Conservation (phyloP, 2,888 invertebrate genomes). For the Alloplasta piceator region DNA sequence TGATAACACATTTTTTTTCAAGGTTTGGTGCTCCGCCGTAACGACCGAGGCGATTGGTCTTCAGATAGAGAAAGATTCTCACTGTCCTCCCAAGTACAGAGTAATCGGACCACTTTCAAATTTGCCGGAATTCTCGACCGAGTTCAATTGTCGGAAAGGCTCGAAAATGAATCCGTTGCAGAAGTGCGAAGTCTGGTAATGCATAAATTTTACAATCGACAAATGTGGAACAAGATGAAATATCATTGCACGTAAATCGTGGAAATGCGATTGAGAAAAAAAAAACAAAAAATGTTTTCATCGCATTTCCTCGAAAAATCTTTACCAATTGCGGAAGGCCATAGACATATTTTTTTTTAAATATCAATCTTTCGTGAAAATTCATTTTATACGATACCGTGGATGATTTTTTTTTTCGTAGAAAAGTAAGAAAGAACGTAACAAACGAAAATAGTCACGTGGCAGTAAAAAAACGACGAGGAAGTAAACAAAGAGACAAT, state of each 20-base stretch:
- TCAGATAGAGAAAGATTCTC: slow-evolving; percentile 96
- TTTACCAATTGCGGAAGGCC: slow-evolving; percentile 29
- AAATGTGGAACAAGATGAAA: slow-evolving; percentile 2
- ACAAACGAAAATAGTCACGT: slow-evolving; percentile 22
- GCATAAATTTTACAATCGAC: slow-evolving; percentile 30
- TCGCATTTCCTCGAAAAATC: slow-evolving; percentile 22
- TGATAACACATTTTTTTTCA: slow-evolving; percentile 45
- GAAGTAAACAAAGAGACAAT: neutral
- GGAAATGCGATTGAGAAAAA: slow-evolving; percentile 4
- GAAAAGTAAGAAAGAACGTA: slow-evolving; percentile 12
- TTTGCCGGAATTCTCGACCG: slow-evolving; percentile 91
- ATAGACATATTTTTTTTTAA: slow-evolving; percentile 43
- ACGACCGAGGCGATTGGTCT: slow-evolving; percentile 92
- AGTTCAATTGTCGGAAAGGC: slow-evolving; percentile 90
- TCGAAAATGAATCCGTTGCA: slow-evolving; percentile 92
- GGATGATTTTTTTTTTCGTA: slow-evolving; percentile 50
- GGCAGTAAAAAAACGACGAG: neutral
- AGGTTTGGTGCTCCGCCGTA: slow-evolving; percentile 96
- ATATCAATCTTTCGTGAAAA: slow-evolving; percentile 26
- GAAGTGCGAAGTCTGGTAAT: slow-evolving; percentile 96
- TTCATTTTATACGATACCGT: slow-evolving; percentile 53
- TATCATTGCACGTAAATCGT: slow-evolving; percentile 4
- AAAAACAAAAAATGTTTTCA: neutral
- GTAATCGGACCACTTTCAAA: slow-evolving; percentile 95
- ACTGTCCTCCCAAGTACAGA: slow-evolving; percentile 93